Conservation (phyloP, 2,888 invertebrate species). For the Glaucopsyche alexis region DNA sequence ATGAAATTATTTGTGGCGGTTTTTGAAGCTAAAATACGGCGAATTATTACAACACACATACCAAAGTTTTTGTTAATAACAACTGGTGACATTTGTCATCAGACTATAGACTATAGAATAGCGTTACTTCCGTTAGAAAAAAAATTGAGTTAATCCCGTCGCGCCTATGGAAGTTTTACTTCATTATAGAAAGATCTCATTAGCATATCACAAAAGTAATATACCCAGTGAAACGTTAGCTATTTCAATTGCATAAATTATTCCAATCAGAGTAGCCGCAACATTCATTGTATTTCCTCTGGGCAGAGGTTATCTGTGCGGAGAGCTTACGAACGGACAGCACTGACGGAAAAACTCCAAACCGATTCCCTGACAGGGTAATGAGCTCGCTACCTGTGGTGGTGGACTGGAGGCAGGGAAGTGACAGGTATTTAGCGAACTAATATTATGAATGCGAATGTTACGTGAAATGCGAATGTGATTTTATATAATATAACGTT, state of each 20-base stretch:
- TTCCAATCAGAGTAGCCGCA: neutral
- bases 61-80: too few species aligned
- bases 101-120: too few species aligned
- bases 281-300: neutral
- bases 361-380: neutral
- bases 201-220: neutral
- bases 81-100: too few species aligned
- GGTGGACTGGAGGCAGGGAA: neutral
- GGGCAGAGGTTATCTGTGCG: slow-evolving; percentile 10
- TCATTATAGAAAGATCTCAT: too few species aligned
- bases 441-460: neutral
- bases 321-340: neutral
- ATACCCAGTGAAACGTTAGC: neutral
- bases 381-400: slow-evolving; percentile 4
- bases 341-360: neutral
- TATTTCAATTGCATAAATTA: slow-evolving; percentile 6
- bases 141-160: too few species aligned
- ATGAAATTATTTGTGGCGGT: too few species aligned
- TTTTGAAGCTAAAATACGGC: too few species aligned
- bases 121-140: too few species aligned
- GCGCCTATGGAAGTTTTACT: too few species aligned
- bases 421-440: neutral
- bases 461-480: too few species aligned
- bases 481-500: too few species aligned
- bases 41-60: too few species aligned